These are phyloP conservation scores for Cygnus atratus DNA, from an alignment of 2,113 vertebrate genomes.

Conservation along the genomic window DNA sequence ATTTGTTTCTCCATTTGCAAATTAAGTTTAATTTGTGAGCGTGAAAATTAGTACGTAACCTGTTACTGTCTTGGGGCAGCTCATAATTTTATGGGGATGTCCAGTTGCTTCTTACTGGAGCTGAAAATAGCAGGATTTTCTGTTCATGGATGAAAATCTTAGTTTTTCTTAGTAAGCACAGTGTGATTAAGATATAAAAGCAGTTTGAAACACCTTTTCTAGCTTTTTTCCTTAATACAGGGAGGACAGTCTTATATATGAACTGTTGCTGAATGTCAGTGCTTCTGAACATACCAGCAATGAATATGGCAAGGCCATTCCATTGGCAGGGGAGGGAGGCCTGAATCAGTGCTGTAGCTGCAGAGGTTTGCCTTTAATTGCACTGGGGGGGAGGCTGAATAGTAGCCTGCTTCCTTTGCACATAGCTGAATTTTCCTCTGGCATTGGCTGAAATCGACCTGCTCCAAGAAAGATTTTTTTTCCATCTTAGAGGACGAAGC, in stretches of 20 bases:
- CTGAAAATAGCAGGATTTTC: background rate
- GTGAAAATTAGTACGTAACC: background rate
- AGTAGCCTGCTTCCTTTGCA: background rate
- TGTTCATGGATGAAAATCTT: background rate
- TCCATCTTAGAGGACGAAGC: background rate
- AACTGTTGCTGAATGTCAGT: background rate
- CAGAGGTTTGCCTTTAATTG: background rate
- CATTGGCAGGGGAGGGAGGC: background rate
- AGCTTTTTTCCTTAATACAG: background rate
- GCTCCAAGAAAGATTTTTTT: background rate
- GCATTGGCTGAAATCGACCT: background rate
- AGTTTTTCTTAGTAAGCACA: background rate
- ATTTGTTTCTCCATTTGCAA: background rate
- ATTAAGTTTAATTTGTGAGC: background rate
- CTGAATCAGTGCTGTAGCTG: background rate
- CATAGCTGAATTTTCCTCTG: background rate
- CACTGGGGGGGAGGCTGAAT: background rate
- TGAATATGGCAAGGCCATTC: background rate
- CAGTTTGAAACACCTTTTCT: background rate
- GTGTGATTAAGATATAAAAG: background rate
- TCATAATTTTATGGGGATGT: background rate
- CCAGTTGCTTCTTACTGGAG: background rate
- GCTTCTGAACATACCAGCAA: background rate
- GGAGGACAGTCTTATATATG: rapidly evolving
- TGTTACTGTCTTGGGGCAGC: background rate